phyloP scores from a whole-genome alignment of 1,140 invertebrate species.

The Drosophila mauritiana region DNA sequence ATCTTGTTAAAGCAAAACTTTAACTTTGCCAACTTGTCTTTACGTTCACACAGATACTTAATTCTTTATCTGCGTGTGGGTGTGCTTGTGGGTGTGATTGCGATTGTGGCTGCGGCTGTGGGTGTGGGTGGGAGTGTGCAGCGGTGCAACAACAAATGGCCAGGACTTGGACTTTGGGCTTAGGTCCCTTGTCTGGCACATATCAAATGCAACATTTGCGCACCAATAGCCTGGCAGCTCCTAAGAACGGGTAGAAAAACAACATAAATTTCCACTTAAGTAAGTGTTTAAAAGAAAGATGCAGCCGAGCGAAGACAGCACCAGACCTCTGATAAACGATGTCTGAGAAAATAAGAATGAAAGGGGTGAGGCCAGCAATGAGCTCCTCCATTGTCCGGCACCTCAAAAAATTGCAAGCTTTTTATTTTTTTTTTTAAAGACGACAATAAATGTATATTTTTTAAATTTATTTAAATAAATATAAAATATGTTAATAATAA shows the following conservation, averaged over 20 bases:
- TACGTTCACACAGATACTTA: slow-evolving; percentile 63
- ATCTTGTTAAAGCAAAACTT: slow-evolving; percentile 83
- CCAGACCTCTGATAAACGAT: slow-evolving; percentile 69
- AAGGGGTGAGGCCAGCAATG: slow-evolving; percentile 2
- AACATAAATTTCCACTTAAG: slow-evolving; percentile 83
- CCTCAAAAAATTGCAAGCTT: not conserved
- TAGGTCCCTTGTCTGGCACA: slow-evolving; percentile 71
- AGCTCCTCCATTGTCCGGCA: not conserved
- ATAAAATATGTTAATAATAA: no score
- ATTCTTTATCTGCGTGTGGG: slow-evolving; percentile 39
- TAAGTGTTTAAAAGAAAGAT: slow-evolving; percentile 81
- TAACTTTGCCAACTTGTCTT: slow-evolving; percentile 79
- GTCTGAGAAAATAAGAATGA: slow-evolving; percentile 46
- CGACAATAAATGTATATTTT: no score
- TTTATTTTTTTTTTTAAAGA: no score
- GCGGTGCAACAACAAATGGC: slow-evolving; percentile 70
- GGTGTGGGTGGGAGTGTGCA: slow-evolving; percentile 16
- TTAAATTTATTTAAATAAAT: no score
- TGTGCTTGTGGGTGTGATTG: not conserved
- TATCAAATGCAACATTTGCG: slow-evolving; percentile 80
- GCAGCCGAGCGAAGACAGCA: slow-evolving; percentile 51
- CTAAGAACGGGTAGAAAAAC: slow-evolving; percentile 60
- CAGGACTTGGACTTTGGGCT: slow-evolving; percentile 43
- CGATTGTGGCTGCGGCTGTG: not conserved
- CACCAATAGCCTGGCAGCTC: slow-evolving; percentile 58